A percentile compares a stretch with the other conserved stretches of the same genome.
Evolutionary conservation across 2,797 vertebrate genomes (phyloP).

Genomic region (Paramormyrops hopkinsi): DNA sequence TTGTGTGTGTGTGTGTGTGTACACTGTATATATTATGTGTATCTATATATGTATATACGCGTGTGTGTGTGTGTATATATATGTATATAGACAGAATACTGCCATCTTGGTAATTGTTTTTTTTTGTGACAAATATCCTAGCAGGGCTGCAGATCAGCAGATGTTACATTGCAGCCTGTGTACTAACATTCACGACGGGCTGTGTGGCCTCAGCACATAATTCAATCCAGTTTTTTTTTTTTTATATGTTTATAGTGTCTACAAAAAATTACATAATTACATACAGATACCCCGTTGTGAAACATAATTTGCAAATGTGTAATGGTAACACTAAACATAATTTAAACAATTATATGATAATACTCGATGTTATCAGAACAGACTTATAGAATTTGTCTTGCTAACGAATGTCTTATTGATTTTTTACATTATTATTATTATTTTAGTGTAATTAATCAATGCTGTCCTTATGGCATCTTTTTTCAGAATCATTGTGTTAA

Average conservation of each 20-base stretch:
- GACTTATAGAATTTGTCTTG: background rate
- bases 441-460: background rate
- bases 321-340: background rate
- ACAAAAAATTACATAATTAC: background rate
- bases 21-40: too few species aligned
- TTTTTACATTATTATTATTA: background rate
- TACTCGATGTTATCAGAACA: background rate
- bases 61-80: too few species aligned
- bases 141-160: background rate
- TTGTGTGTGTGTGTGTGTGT: background rate
- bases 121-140: background rate
- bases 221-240: background rate
- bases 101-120: background rate
- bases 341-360: background rate
- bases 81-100: background rate
- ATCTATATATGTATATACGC: background rate
- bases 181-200: background rate
- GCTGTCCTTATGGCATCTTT: background rate
- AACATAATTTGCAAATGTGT: background rate
- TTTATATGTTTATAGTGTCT: background rate
- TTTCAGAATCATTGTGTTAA: background rate
- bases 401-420: background rate
- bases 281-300: background rate
- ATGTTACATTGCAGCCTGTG: background rate
- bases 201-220: background rate